Evolutionary conservation across 92 coral and sea anemone genomes (phyloP).

Genomic region (Hydrozoanthus gracilis): DNA sequence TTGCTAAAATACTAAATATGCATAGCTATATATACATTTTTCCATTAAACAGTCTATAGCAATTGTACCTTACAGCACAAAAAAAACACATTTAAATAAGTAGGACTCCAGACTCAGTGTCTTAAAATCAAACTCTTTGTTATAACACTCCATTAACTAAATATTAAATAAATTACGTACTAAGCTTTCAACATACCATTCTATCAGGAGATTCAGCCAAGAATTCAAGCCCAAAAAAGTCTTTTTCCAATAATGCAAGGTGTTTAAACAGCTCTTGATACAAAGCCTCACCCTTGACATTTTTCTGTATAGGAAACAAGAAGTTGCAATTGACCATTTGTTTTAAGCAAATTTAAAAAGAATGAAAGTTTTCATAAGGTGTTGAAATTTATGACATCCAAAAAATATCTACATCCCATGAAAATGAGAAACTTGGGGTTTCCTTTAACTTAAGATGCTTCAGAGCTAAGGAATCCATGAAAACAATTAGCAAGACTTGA

Average conservation of each 20-base stretch:
- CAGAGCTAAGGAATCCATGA: too few relatives aligned
- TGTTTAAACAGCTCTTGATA: slow-evolving; percentile 83
- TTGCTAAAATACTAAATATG: neutral
- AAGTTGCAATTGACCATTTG: neutral
- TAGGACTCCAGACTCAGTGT: too few relatives aligned
- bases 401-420: too few relatives aligned
- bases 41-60: too few relatives aligned
- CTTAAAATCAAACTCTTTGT: neutral
- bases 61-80: too few relatives aligned
- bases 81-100: too few relatives aligned
- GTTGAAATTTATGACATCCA: neutral
- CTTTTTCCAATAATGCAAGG: slow-evolving; percentile 81
- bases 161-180: neutral
- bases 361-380: too few relatives aligned
- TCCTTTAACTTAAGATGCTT: too few relatives aligned
- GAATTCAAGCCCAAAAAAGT: slow-evolving; percentile 92
- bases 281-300: slow-evolving; percentile 76
- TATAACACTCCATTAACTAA: neutral
- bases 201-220: slow-evolving; percentile 86
- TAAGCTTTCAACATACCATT: slow-evolving; percentile 61
- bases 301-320: slow-evolving; percentile 67
- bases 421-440: too few relatives aligned
- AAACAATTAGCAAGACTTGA: too few relatives aligned
- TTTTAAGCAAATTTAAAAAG: too few relatives aligned
- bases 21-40: too few relatives aligned